Evolutionary conservation across 1,140 invertebrate species (phyloP), one percentile per base, ranked within the genome.

Genomic region (Callitettix versicolor): DNA sequence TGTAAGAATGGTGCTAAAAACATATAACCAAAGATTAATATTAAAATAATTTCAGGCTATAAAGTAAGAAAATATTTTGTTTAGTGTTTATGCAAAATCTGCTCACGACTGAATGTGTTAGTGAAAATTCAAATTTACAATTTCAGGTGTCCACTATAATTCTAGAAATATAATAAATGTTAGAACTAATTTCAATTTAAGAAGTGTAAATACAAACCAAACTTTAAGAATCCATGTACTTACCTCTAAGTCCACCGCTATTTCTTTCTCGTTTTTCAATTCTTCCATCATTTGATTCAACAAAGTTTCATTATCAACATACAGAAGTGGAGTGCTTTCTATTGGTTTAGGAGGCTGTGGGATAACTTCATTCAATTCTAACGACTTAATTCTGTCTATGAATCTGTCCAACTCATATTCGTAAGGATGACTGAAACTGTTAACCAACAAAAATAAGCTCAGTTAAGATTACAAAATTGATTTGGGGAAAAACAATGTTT

Each of bases 221-320:
- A 20, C 11, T 61, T 36, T 22, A 11, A 18, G 38, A 9, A 55
- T 7, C 0, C 24, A 58, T 12, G 11, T 14, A 56, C 56, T 58
- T 62, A 80, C 79, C 69, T 94, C 91, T 40, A 95, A 71, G 79
- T 96, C 93, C 15, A 95, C 76, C 24, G 89, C 87, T 60, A 96
- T 80, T 65, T 88, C 85, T 14, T 74, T 70, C 34, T 81, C 77
- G 12, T 69, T 74, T 53, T 74, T 69, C 34, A 97, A 72, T 56
- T 85, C 79, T 4, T 78, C 62, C 3, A 88, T 59, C 3, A 97
- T 68, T 12, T 74, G 68, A 40, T 80, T 65, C 0, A 99, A 59
- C 57, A 86, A 73, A 1, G 77, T 67, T 21, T 74, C 66, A 0
- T 74, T 88, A 18, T 84, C 78, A 1, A 98, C 76, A 52, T 82